Evolutionary conservation across 2,888 invertebrate species (phyloP).

Genomic region (Eueremaeus valkanovi): DNA sequence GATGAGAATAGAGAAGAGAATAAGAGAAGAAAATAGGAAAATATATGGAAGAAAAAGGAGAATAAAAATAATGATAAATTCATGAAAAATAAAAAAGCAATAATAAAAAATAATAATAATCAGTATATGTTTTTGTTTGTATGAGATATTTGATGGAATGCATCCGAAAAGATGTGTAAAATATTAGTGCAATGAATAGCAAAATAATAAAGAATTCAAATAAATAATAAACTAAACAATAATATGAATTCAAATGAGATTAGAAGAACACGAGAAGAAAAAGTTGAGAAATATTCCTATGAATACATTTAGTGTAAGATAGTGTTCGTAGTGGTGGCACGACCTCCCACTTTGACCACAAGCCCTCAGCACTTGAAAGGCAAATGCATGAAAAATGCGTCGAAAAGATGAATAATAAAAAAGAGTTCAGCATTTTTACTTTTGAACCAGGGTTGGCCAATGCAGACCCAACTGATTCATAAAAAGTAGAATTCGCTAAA

Average conservation of each 20-base stretch:
- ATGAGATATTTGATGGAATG: conserved; percentile 16
- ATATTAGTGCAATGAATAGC: background rate
- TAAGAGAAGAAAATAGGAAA: background rate
- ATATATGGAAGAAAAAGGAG: background rate
- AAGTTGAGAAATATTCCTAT: background rate
- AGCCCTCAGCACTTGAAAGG: background rate
- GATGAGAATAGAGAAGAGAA: conserved; percentile 10
- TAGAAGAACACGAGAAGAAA: background rate
- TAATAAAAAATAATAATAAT: conserved; percentile 25
- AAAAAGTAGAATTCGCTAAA: no score
- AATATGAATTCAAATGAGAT: conserved; percentile 23
- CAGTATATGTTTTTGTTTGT: background rate
- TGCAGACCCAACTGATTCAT: no score
- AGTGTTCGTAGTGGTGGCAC: conserved; percentile 14
- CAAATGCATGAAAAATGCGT: background rate
- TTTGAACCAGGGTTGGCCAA: no score
- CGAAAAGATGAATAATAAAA: background rate
- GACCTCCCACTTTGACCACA: conserved; percentile 36
- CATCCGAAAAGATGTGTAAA: conserved; percentile 22
- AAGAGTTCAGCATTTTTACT: no score
- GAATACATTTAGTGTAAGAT: background rate
- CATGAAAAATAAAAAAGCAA: conserved; percentile 28
- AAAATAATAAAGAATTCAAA: background rate
- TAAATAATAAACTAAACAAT: no score
- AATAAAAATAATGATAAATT: conserved; percentile 24